Evolutionary conservation across 2,797 vertebrate species (phyloP).

Genomic region (Brachymystax lenok): DNA sequence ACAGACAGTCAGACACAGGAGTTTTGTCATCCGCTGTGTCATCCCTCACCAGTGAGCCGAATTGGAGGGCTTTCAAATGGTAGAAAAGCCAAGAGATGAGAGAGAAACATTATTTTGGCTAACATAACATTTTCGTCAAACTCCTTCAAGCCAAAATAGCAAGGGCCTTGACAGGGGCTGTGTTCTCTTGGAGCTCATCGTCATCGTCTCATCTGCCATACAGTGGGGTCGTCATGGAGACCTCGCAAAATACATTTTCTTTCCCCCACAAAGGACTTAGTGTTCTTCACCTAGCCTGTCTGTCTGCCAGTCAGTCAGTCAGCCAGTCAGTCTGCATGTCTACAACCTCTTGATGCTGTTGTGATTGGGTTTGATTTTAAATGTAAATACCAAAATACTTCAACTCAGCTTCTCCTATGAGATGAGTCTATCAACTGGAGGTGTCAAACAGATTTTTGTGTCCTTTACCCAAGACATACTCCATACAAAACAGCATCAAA

Average conservation of each 20-base stretch:
- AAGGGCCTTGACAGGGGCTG: conserved; percentile 51
- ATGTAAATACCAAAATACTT: conserved; percentile 10
- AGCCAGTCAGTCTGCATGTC: too few species aligned
- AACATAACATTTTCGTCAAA: conserved; percentile 65
- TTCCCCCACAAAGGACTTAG: not conserved
- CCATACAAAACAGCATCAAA: not conserved
- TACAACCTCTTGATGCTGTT: not conserved
- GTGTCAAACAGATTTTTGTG: not conserved
- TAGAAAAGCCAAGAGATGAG: conserved; percentile 46
- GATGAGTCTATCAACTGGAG: not conserved
- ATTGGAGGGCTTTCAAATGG: conserved; percentile 61
- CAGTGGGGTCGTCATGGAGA: conserved; percentile 68
- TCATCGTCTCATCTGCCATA: conserved; percentile 65
- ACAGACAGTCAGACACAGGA: conserved; percentile 68
- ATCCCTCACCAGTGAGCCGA: conserved; percentile 66
- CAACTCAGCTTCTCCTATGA: not conserved
- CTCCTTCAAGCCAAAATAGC: conserved; percentile 55
- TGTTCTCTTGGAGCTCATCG: conserved; percentile 66
- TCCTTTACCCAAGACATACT: not conserved
- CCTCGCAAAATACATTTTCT: conserved; percentile 60
- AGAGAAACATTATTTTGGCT: conserved; percentile 52
- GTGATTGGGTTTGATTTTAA: conserved; percentile 45
- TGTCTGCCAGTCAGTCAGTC: not conserved
- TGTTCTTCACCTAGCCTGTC: not conserved
- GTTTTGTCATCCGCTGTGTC: conserved; percentile 65